Evolutionary conservation across 2,888 invertebrate genomes (phyloP).

Genomic region (Ormyrus nitidulus): DNA sequence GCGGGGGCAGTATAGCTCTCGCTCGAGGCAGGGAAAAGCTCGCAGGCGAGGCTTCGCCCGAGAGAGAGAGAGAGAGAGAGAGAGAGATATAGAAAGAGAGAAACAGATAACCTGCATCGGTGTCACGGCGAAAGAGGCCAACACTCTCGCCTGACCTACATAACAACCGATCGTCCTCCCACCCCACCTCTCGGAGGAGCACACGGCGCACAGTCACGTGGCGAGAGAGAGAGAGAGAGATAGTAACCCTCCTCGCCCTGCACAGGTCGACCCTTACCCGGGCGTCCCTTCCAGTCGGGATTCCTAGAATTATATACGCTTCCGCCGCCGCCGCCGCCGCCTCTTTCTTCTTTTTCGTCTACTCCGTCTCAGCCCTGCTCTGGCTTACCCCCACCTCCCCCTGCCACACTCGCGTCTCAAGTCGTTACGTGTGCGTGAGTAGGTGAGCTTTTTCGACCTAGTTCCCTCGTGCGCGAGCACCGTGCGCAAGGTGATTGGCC

Average conservation of each 20-base stretch:
- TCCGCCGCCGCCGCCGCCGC: background rate
- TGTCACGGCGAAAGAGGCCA: conserved; percentile 71
- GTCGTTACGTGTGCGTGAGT: background rate
- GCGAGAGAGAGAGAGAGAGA: no score
- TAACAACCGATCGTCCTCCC: conserved; percentile 51
- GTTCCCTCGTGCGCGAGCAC: background rate
- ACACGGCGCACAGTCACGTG: conserved; percentile 4
- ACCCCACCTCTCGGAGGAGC: background rate
- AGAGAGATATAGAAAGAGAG: conserved; percentile 30
- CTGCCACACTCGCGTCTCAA: background rate
- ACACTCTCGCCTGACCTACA: conserved; percentile 72
- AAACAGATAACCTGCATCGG: conserved; percentile 70
- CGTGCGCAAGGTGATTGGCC: conserved; percentile 32
- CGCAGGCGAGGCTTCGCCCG: no score
- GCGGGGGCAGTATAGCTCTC: no score
- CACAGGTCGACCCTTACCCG: background rate
- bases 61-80: background rate
- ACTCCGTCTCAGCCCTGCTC: no score
- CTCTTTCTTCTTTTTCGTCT: background rate
- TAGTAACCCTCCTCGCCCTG: background rate
- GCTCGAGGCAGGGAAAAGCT: no score
- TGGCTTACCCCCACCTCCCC: background rate
- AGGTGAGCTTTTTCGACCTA: conserved; percentile 28
- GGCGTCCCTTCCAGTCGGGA: conserved; percentile 29
- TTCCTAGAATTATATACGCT: conserved; percentile 17